Base-by-base conservation (phyloP, 2,797 vertebrate genomes). In the Diceros bicornis region DNA sequence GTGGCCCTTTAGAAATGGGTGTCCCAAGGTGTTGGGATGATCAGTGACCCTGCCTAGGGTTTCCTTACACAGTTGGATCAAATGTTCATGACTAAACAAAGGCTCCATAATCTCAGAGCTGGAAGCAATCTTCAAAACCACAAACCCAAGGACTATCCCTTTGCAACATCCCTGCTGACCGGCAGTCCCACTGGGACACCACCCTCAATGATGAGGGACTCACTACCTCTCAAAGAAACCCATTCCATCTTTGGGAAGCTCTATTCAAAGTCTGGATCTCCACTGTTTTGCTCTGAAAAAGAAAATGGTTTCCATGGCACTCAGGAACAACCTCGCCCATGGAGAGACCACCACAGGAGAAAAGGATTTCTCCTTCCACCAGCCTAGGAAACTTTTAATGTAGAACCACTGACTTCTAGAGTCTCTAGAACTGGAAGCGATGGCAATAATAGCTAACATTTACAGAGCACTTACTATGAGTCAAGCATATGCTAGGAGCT, bases 391-490 rank as follows among this genome's bases (percentile, higher is more conserved):
- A 37, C 37, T 95, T 64, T 59, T 68, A 47, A 55, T 32, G 84
- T 57, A 79, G 41, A 93, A 74, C 3, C 59, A 50, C 59, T 21
- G 77, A 59, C 82, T 79, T 32, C 25, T 1, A 32, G 32, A 93
- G 59, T 44, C 62, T 93, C 83, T 68, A 82, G 44, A 69, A 75
- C 59, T 9, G 75, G 55, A 96, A 94, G 79, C n/a, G 8, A 86
- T 11, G 9, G 23, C 50, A 78, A 25, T 7, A 61, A 62, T 8
- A 77, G 59, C 14, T 55, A 47, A 37, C 3, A 17, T 78, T 93
- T 78, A 89, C 2, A 68, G 27, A 57, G 50, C 25, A 50, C 6
- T 78, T 52, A 61, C 78, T 41, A 23, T 0, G 6, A 92, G 52
- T 72, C 47, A 84, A 92, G 29, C 9, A 79, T 21, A 89, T 32